Conservation (phyloP, 2,797 vertebrate genomes). For the Karalla daura region DNA sequence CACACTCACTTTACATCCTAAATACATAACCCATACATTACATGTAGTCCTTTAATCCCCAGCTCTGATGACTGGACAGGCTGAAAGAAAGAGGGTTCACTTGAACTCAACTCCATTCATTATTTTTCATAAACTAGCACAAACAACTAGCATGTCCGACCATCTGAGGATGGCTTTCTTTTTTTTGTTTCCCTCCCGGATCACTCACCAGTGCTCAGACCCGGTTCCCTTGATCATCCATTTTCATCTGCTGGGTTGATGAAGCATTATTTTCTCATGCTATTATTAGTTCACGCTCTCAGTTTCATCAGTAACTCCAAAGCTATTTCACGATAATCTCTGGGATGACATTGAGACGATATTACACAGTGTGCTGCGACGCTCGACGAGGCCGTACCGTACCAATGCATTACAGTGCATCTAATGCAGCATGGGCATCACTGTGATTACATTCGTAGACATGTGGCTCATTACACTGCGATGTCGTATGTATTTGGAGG, state of each 20-base stretch:
- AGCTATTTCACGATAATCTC: slow-evolving; percentile 69
- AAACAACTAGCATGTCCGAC: neutral
- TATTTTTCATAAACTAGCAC: slow-evolving; percentile 17
- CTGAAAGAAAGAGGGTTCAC: slow-evolving; percentile 7
- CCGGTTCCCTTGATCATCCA: slow-evolving; percentile 54
- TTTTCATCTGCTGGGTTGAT: slow-evolving; percentile 53
- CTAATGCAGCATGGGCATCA: slow-evolving; percentile 58
- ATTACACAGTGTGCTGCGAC: slow-evolving; percentile 43
- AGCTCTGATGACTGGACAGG: neutral
- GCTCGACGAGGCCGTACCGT: slow-evolving; percentile 36
- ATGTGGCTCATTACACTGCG: slow-evolving; percentile 73
- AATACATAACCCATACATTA: too few relatives aligned
- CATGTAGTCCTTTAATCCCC: too few relatives aligned
- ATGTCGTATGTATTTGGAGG: slow-evolving; percentile 69
- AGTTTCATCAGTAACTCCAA: slow-evolving; percentile 62
- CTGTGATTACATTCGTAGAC: slow-evolving; percentile 62
- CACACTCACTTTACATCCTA: too few relatives aligned
- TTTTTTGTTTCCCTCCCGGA: too few relatives aligned
- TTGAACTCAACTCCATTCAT: neutral
- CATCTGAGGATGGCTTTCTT: slow-evolving; percentile 4
- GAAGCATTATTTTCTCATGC: slow-evolving; percentile 63
- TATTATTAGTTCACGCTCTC: slow-evolving; percentile 70
- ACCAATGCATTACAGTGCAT: slow-evolving; percentile 58
- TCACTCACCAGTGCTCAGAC: slow-evolving; percentile 29
- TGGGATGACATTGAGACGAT: slow-evolving; percentile 71